Base-by-base conservation (phyloP, 2,888 invertebrate species). In the Drosophila nr. fundita region DNA sequence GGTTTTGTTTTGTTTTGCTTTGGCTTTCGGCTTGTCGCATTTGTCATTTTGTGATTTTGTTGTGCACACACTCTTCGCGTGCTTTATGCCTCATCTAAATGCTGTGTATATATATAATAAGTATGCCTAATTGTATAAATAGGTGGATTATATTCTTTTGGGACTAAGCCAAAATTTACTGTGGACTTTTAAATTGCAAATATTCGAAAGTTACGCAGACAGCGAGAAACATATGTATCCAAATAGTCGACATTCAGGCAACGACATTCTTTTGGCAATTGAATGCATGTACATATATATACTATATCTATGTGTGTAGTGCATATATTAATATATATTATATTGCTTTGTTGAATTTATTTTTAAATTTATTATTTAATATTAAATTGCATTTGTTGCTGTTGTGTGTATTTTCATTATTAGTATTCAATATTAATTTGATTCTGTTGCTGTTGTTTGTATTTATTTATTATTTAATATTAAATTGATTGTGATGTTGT, bases 31-130 rank as follows among this genome's bases (percentile, higher is more conserved):
- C 36, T 69, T 58, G 58, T 64, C 69, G 70, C 66, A 55, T 73
- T 76, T 87, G 68, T 55, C 64, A 73, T 73, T 76, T 77, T 78
- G 62, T 53, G 60, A 66, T 68, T 77, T 73, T 73, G 68, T 64
- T 82, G 68, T 72, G 62, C 27, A 11, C 54, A 48, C 61, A 29
- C 18, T 76, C 76, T 68, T 65, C 34, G 30, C 38, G n/a, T 52
- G 4, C 38, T 32, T 64, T 40, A 49, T 48, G 57, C 32, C 34
- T 32, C 27, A 58, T 42, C 54, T 58, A n/a, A 32, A 61, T 68
- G 61, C 24, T 68, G 38, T 38, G 2, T 45, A 11, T 50, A 18
- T 18, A 7, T 50, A 30, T 54, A 38, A 45, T 60, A 58, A n/a
- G 30, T 32, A 59, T 68, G 63, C 60, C 55, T 72, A 75, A 75